phyloP scores from a whole-genome alignment of 1,140 invertebrate genomes.

The Drosophila obscura region DNA sequence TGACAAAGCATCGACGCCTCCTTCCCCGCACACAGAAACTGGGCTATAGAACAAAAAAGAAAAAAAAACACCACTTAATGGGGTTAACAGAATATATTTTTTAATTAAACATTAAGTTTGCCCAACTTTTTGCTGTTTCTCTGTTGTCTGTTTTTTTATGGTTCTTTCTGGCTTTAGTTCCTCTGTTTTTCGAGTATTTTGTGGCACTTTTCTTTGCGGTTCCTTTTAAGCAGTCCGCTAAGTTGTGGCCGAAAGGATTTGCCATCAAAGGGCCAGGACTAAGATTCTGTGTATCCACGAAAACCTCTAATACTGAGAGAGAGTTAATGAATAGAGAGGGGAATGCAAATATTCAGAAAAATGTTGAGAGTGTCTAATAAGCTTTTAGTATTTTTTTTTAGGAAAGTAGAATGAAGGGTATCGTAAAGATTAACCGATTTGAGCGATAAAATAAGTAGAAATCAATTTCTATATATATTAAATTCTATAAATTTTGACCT shows the following conservation, averaged over 20 bases:
- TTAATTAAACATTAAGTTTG: conserved; percentile 72
- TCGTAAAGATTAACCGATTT: too few species aligned
- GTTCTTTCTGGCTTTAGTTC: conserved; percentile 34
- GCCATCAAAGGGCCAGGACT: conserved; percentile 46
- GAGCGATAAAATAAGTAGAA: too few species aligned
- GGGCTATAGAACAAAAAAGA: conserved; percentile 43
- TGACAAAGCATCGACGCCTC: conserved; percentile 41
- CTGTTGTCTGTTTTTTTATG: conserved; percentile 27
- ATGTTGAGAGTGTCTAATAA: too few species aligned
- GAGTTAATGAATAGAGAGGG: conserved; percentile 20
- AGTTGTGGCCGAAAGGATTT: conserved; percentile 57
- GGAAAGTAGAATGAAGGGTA: too few species aligned
- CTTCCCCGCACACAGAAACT: conserved; percentile 18
- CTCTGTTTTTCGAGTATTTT: conserved; percentile 29
- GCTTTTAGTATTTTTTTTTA: too few species aligned
- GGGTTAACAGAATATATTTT: conserved; percentile 58
- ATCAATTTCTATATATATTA: neutral
- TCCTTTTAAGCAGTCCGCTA: conserved; percentile 35
- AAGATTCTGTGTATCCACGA: conserved; percentile 28
- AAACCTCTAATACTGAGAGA: conserved; percentile 23
- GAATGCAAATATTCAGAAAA: conserved; percentile 3
- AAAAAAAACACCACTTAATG: conserved; percentile 26
- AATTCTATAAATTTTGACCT: neutral
- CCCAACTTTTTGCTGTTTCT: conserved; percentile 13
- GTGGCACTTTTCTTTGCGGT: conserved; percentile 44